These are phyloP conservation scores for Pelobates fuscus DNA, from an alignment of 2,113 vertebrate species.

Conservation along the genomic window DNA sequence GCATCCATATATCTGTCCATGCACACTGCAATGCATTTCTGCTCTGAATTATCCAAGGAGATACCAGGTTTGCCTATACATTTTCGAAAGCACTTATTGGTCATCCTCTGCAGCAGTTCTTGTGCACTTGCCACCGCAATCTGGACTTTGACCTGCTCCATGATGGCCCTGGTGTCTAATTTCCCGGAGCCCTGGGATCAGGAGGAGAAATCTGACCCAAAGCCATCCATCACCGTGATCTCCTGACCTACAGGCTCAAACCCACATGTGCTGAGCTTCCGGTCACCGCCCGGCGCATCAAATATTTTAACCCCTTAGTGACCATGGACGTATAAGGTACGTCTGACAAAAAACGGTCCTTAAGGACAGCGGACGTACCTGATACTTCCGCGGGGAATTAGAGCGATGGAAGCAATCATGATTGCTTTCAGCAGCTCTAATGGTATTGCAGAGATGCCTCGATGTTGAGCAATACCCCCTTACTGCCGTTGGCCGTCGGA, in stretches of 20 bases:
- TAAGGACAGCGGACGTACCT: no score
- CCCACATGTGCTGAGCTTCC: conserved; percentile 51
- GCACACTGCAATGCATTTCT: conserved; percentile 98
- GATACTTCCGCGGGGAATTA: no score
- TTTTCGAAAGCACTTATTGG: conserved; percentile 97
- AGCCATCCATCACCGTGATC: conserved; percentile 75
- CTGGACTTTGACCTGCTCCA: conserved; percentile 97
- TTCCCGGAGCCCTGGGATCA: conserved; percentile 71
- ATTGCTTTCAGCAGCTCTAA: no score
- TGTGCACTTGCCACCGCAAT: conserved; percentile 96
- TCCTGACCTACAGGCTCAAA: not conserved
- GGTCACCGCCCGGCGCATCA: not conserved
- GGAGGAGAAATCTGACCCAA: conserved; percentile 82
- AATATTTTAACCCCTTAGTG: no score
- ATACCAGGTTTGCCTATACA: conserved; percentile 93
- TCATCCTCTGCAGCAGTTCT: conserved; percentile 96
- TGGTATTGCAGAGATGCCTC: no score
- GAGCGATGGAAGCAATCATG: no score
- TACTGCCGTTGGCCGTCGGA: no score
- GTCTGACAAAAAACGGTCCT: no score
- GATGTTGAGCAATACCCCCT: no score
- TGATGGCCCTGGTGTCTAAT: conserved; percentile 86
- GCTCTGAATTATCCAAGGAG: conserved; percentile 91
- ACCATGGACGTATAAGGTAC: no score
- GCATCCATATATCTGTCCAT: conserved; percentile 99